Conservation (phyloP, 2,797 vertebrate genomes). For the Eulemur coronatus region DNA sequence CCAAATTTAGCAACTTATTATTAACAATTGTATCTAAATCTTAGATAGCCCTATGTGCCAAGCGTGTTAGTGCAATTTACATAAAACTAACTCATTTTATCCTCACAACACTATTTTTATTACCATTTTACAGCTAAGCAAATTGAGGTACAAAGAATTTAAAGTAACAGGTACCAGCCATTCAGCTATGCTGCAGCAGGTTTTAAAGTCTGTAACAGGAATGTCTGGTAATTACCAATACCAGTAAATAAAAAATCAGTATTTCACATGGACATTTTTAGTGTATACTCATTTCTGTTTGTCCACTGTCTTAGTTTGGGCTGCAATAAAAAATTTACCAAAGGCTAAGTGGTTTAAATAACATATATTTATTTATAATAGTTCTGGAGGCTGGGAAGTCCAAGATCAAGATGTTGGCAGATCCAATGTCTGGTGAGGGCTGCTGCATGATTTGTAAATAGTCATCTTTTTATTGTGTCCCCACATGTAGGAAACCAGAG, state of each 20-base stretch:
- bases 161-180: neutral
- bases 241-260: neutral
- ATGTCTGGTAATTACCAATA: neutral
- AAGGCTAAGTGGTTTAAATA: neutral
- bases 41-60: neutral
- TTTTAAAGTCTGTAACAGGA: neutral
- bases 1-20: neutral
- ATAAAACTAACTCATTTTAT: neutral
- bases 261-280: neutral
- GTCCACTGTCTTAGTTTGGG: neutral
- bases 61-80: neutral
- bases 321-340: neutral
- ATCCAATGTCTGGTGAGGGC: neutral
- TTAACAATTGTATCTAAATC: neutral
- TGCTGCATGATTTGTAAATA: neutral
- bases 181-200: neutral
- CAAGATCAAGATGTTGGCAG: neutral
- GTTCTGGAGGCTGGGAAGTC: neutral
- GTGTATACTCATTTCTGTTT: neutral
- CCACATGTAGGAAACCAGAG: neutral
- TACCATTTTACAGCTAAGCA: neutral
- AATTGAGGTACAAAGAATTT: neutral
- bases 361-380: neutral
- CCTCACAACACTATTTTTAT: neutral
- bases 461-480: neutral